Evolutionary conservation across 2,797 vertebrate genomes (phyloP).

Genomic region (Iguana delicatissima): DNA sequence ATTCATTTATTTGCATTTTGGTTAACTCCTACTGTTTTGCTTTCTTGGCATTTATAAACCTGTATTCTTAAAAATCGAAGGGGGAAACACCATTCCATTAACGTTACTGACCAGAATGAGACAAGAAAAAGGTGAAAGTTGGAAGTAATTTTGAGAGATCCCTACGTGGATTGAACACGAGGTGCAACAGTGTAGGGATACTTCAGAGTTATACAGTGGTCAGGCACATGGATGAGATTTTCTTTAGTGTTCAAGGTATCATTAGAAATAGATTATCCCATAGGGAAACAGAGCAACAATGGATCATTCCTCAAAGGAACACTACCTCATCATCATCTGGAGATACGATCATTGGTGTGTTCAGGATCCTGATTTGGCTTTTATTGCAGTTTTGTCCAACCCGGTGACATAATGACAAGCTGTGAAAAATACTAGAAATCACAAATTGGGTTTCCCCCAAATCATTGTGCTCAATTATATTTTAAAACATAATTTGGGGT

Average conservation of each 20-base stretch:
- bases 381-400: background rate
- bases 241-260: background rate
- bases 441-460: background rate
- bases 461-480: background rate
- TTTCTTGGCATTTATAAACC: background rate
- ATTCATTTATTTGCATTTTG: background rate
- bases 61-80: accelerated
- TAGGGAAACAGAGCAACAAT: background rate
- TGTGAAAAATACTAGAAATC: background rate
- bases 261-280: background rate
- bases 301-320: background rate
- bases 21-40: background rate
- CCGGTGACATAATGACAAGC: background rate
- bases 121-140: background rate
- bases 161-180: background rate
- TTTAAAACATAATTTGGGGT: background rate
- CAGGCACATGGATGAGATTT: background rate
- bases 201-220: background rate
- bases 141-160: background rate
- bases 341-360: background rate
- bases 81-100: background rate
- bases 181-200: background rate
- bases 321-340: background rate
- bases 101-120: conserved; percentile 6
- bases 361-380: background rate